Conservation (phyloP, 2,113 vertebrate genomes). For the Leucosticte australis region DNA sequence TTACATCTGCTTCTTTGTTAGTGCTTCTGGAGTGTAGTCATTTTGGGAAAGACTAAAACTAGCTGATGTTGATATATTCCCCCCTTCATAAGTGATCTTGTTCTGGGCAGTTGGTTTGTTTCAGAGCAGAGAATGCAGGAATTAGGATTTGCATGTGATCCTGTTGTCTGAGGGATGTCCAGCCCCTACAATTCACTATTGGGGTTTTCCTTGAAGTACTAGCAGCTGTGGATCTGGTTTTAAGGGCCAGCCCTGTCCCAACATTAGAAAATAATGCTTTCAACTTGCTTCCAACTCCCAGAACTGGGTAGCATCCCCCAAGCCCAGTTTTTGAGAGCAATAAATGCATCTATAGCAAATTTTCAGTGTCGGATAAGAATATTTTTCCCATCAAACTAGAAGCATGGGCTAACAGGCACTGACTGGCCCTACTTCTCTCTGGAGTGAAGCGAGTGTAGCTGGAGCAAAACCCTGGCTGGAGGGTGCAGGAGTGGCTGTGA, state of each 20-base stretch:
- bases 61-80: slow-evolving; percentile 15
- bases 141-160: neutral
- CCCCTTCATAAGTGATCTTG: neutral
- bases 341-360: neutral
- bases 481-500: neutral
- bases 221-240: neutral
- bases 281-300: neutral
- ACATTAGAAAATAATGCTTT: neutral
- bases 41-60: slow-evolving; percentile 44
- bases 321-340: neutral
- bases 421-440: rapidly evolving
- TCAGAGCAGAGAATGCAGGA: neutral
- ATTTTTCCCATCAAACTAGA: neutral
- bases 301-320: neutral
- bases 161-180: neutral
- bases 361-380: neutral
- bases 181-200: rapidly evolving
- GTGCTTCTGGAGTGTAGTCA: slow-evolving; percentile 35
- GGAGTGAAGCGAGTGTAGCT: neutral
- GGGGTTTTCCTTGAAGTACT: neutral
- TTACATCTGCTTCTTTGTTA: slow-evolving; percentile 62
- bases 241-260: neutral
- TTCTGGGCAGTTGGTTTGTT: neutral
- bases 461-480: neutral
- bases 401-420: neutral